phyloP scores from a whole-genome alignment of 2,888 invertebrate species.

The Nemotelus pantherinus region DNA sequence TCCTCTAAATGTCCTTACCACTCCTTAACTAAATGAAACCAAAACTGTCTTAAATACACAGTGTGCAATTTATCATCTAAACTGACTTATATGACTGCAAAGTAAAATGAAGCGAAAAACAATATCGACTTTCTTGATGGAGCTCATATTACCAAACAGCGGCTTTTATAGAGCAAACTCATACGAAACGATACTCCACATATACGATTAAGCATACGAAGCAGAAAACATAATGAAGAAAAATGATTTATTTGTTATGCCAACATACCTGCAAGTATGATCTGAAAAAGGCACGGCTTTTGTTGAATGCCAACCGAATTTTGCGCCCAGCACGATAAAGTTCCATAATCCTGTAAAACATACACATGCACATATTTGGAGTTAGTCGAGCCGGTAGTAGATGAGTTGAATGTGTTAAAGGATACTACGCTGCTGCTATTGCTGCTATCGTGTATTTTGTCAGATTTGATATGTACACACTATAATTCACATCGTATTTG shows the following conservation, averaged over 20 bases:
- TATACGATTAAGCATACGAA: not conserved
- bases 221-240: constrained; percentile 42
- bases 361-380: constrained; percentile 20
- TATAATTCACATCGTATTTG: constrained; percentile 26
- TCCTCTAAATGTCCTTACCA: too few relatives aligned
- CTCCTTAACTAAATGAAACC: not conserved
- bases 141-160: not conserved
- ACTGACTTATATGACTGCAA: constrained; percentile 29
- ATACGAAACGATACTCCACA: not conserved
- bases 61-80: constrained; percentile 26
- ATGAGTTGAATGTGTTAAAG: not conserved
- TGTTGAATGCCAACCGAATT: constrained; percentile 80
- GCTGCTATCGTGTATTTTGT: constrained; percentile 27
- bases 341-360: constrained; percentile 75
- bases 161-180: not conserved
- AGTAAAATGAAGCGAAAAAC: constrained; percentile 22
- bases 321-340: constrained; percentile 80
- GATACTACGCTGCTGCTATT: not conserved
- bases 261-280: constrained; percentile 79
- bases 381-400: constrained; percentile 18
- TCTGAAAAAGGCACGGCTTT: constrained; percentile 81
- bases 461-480: constrained; percentile 30
- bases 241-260: constrained; percentile 41
- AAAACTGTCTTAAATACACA: constrained; percentile 24
- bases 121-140: constrained; percentile 16